Conservation (phyloP, 92 coral and sea anemone genomes). For the Actinostola sp. region DNA sequence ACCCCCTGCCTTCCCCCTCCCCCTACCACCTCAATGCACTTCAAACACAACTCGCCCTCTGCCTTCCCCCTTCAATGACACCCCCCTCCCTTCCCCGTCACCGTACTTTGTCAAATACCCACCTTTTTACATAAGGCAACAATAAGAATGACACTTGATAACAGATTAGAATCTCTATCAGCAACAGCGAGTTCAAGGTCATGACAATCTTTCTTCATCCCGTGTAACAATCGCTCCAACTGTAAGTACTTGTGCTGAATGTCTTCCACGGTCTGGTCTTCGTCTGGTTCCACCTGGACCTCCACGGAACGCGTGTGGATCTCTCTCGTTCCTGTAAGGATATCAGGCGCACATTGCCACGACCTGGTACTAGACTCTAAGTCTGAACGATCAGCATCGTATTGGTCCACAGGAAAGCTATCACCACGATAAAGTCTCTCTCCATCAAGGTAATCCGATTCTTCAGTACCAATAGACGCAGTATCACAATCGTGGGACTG, state of each 20-base stretch:
- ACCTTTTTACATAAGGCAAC: slow-evolving; percentile 60
- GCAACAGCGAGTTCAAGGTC: slow-evolving; percentile 60
- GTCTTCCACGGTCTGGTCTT: slow-evolving; percentile 49
- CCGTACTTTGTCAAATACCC: not conserved
- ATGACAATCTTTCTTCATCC: slow-evolving; percentile 53
- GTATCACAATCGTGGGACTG: slow-evolving; percentile 54
- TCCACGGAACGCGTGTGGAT: slow-evolving; percentile 73
- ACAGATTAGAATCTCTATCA: slow-evolving; percentile 42
- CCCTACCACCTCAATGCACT: too few relatives aligned
- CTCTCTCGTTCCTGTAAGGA: slow-evolving; percentile 80
- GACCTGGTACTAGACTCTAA: slow-evolving; percentile 45
- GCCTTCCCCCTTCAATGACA: too few relatives aligned
- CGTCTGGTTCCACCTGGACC: slow-evolving; percentile 77
- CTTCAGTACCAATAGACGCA: slow-evolving; percentile 47
- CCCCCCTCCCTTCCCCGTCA: not conserved
- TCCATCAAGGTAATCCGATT: slow-evolving; percentile 49
- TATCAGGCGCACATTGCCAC: slow-evolving; percentile 81
- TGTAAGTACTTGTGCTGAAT: slow-evolving; percentile 59
- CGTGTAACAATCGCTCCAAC: slow-evolving; percentile 55
- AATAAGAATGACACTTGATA: slow-evolving; percentile 67
- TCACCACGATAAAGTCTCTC: slow-evolving; percentile 36
- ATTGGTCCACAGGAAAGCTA: slow-evolving; percentile 35
- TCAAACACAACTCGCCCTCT: too few relatives aligned
- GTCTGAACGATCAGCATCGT: slow-evolving; percentile 45
- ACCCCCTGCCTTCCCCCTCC: too few relatives aligned